These are phyloP conservation scores for Amphiduros pacificus DNA, from an alignment of 2,888 invertebrate genomes.

Conservation along the genomic window DNA sequence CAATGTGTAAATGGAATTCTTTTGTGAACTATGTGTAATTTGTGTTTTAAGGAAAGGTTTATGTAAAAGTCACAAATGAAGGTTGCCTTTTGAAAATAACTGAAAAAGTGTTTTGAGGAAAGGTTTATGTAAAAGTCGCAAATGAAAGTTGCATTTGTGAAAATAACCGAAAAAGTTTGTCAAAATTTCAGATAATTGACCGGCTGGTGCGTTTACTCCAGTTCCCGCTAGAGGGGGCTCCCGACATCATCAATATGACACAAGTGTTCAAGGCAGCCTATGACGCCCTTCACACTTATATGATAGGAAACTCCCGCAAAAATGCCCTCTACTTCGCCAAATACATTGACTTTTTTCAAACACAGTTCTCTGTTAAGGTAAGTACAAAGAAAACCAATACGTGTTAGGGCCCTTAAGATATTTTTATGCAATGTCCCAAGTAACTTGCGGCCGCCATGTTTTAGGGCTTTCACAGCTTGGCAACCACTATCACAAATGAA, in stretches of 20 bases:
- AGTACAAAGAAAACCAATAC: neutral
- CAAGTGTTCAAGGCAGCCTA: conserved; percentile 32
- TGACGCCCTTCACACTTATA: conserved; percentile 38
- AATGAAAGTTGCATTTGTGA: too few species aligned
- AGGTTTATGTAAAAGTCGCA: too few species aligned
- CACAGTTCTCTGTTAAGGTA: conserved; percentile 39
- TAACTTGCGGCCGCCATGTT: too few species aligned
- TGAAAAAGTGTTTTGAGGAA: too few species aligned
- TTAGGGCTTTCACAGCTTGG: too few species aligned
- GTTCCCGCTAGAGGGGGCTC: conserved; percentile 31
- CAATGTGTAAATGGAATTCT: too few species aligned
- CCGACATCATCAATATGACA: conserved; percentile 28
- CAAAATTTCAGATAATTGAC: conserved; percentile 37
- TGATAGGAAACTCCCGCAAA: conserved; percentile 41
- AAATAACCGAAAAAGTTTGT: too few species aligned
- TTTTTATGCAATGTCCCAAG: neutral
- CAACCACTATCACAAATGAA: too few species aligned
- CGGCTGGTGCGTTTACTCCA: conserved; percentile 36
- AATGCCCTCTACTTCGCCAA: conserved; percentile 45
- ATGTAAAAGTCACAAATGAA: too few species aligned
- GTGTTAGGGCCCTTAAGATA: neutral
- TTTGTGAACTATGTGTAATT: too few species aligned
- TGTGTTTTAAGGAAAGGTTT: too few species aligned
- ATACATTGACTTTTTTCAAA: conserved; percentile 44
- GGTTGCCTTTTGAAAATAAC: too few species aligned